Percentiles rank a stretch among this genome's conserved stretches.
Conservation (phyloP, 37 sponge, comb jelly and placozoan genomes). For the Petrosia ficiformis region DNA sequence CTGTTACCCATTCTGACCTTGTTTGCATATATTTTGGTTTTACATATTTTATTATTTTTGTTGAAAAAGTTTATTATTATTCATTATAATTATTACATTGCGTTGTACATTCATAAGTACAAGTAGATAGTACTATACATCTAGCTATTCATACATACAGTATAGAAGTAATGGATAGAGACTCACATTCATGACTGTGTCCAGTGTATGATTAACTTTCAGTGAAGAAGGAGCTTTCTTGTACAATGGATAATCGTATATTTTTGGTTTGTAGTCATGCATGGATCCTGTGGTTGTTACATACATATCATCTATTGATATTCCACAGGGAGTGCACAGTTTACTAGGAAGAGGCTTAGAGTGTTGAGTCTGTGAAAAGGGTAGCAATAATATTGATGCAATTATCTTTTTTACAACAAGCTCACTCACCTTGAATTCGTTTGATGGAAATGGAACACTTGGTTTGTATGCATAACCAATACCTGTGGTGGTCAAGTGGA, state of each 20-base stretch:
- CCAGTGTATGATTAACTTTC: conserved; percentile 53
- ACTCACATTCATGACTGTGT: conserved; percentile 41
- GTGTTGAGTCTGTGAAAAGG: too few relatives aligned
- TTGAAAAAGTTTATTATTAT: not conserved
- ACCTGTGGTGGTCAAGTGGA: conserved; percentile 65
- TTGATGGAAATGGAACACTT: conserved; percentile 29
- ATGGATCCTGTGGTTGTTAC: conserved; percentile 44
- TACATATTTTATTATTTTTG: not conserved
- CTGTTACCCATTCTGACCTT: too few relatives aligned
- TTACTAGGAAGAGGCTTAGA: conserved; percentile 10
- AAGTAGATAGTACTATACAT: too few relatives aligned
- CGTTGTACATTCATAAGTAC: too few relatives aligned
- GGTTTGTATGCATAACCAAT: conserved; percentile 32
- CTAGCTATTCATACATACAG: too few relatives aligned
- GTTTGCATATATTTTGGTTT: too few relatives aligned
- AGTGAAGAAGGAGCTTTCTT: conserved; percentile 59
- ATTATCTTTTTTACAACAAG: too few relatives aligned
- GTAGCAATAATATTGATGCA: too few relatives aligned
- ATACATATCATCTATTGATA: conserved; percentile 33
- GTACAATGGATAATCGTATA: conserved; percentile 15
- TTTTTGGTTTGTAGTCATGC: conserved; percentile 33
- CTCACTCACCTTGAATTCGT: conserved; percentile 18
- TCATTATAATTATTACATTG: too few relatives aligned
- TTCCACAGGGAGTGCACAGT: conserved; percentile 14
- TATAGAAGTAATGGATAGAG: too few relatives aligned